A percentile compares a stretch with the other conserved stretches of the same genome.
These are phyloP conservation scores for Oasisia sp. DNA, from an alignment of 2,888 invertebrate genomes.

Conservation along the genomic window DNA sequence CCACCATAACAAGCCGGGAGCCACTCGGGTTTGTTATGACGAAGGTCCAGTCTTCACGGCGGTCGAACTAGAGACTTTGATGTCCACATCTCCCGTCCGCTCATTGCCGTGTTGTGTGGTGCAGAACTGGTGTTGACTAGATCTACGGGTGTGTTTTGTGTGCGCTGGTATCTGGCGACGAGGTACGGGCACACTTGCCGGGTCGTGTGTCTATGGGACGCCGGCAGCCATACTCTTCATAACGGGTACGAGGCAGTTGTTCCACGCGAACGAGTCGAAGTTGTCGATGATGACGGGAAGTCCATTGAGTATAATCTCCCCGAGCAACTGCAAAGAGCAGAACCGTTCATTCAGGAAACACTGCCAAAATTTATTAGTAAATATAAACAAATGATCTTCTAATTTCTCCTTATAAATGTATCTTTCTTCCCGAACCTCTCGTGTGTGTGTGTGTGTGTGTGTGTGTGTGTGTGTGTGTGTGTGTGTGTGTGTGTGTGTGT, in stretches of 20 bases:
- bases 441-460: too few relatives aligned
- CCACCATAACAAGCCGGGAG: slow-evolving; percentile 17
- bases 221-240: not conserved
- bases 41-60: not conserved
- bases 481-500: too few relatives aligned
- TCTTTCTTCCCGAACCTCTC: too few relatives aligned
- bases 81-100: not conserved
- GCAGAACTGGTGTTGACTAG: not conserved
- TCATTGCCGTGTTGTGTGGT: not conserved
- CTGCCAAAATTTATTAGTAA: too few relatives aligned
- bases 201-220: not conserved
- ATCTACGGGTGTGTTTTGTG: not conserved
- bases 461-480: too few relatives aligned
- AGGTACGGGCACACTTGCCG: not conserved
- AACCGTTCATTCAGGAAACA: not conserved
- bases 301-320: not conserved
- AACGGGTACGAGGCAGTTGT: not conserved
- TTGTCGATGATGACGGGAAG: slow-evolving; percentile 22
- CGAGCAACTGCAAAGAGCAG: slow-evolving; percentile 1
- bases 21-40: slow-evolving; percentile 7
- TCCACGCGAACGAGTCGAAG: slow-evolving; percentile 22
- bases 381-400: too few relatives aligned
- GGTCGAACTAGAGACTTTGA: not conserved
- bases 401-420: too few relatives aligned
- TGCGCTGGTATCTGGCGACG: not conserved